Evolutionary conservation across 2,113 vertebrate genomes (phyloP), one percentile per base, ranked within the genome.

Genomic region (Cromileptes altivelis): DNA sequence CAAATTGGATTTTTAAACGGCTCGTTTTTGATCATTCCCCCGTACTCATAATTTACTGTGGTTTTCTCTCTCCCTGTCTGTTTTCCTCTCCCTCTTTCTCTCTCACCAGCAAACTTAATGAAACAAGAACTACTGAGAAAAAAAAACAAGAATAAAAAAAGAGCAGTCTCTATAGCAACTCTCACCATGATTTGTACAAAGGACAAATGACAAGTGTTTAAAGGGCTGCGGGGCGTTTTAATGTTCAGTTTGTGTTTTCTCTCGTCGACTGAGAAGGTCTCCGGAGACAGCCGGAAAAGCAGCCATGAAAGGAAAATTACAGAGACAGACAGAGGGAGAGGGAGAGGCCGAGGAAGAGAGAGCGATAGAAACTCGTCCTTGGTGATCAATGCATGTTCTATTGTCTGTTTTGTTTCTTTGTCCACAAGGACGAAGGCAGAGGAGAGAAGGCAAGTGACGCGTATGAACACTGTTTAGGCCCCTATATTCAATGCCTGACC

Each of bases 191-290:
- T 93, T 92, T 69, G 78, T 78, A 89, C 85, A 94, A 91, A 92
- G 89, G 91, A 93, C 88, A 91, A 93, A 93, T 89, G 93, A 93
- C 92, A 89, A 93, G 88, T 92, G 93, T 93, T 93, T 93, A 91
- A 91, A 93, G 85, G 86, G 85, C 91, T 85, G 89, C 53, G 42
- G 89, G 91, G 91, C 10, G 65, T 93, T 92, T 92, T 89, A 83
- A 92, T 93, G 92, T 87, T 91, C 57, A 67, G 82, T 89, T 92
- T 90, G 75, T 89, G 84, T 84, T 84, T 87, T 89, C 86, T 91
- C 78, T 90, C 37, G 68, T 84, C 67, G 58, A 64, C 87, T 71
- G 60, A 90, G 84, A 83, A 83, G 84, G 86, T 92, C 93, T 92
- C 88, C 0, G 68, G 91, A 92, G 92, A 93, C 76, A 2, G 75